A percentile compares a stretch with the other conserved stretches of the same genome.
Conservation (phyloP, 2,888 invertebrate genomes). For the Morpho achilles region DNA sequence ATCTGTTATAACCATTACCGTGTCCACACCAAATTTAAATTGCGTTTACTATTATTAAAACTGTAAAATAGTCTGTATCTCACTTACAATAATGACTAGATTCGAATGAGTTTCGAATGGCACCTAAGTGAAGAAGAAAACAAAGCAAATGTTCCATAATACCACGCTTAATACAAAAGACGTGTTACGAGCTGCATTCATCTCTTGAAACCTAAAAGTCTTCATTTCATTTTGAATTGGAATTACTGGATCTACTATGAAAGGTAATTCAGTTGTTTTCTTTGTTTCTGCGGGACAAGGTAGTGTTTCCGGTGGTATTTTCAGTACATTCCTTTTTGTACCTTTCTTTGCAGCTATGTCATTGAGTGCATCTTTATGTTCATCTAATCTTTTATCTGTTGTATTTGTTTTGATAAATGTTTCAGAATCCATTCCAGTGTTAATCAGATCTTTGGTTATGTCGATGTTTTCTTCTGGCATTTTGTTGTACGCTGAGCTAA, state of each 20-base stretch:
- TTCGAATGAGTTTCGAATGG: conserved; percentile 13
- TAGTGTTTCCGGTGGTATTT: conserved; percentile 62
- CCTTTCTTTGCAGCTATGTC: conserved; percentile 42
- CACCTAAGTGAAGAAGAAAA: conserved; percentile 62
- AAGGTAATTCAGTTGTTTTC: conserved; percentile 55
- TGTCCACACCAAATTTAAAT: conserved; percentile 24
- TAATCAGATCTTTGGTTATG: conserved; percentile 58
- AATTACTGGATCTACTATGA: conserved; percentile 60
- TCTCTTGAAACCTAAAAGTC: conserved; percentile 62
- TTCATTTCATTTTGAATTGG: conserved; percentile 74
- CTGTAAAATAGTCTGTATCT: conserved; percentile 52
- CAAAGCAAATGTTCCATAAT: conserved; percentile 53
- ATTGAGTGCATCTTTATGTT: conserved; percentile 39
- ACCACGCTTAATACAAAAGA: conserved; percentile 33
- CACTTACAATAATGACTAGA: conserved; percentile 30
- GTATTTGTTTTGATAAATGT: conserved; percentile 55
- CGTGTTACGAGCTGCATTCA: conserved; percentile 42
- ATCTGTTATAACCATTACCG: conserved; percentile 2
- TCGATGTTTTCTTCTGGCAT: conserved; percentile 54
- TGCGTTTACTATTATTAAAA: conserved; percentile 26
- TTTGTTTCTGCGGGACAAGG: conserved; percentile 61
- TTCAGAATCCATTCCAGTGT: conserved; percentile 58
- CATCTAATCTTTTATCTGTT: conserved; percentile 53
- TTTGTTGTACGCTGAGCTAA: conserved; percentile 71
- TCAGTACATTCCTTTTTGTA: conserved; percentile 58